Conservation (phyloP, 2,113 vertebrate genomes). For the Podilymbus podiceps region DNA sequence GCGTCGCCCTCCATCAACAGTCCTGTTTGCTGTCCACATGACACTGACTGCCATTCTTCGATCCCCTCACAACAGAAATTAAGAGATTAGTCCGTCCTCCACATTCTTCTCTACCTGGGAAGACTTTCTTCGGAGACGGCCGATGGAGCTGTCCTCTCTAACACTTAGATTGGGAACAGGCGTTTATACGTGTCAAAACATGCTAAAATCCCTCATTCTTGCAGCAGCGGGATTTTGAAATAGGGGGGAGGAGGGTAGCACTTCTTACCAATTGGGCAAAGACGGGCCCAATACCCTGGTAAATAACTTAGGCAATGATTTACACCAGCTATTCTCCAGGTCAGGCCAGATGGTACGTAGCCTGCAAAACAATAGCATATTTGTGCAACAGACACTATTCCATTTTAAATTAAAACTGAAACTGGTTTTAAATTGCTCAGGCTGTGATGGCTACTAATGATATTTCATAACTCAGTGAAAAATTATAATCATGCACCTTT, state of each 20-base stretch:
- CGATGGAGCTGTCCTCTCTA: not conserved
- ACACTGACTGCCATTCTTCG: not conserved
- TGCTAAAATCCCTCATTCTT: not conserved
- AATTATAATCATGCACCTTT: not conserved
- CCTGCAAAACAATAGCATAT: not conserved
- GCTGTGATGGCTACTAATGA: not conserved
- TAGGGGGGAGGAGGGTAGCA: not conserved
- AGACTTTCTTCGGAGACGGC: not conserved
- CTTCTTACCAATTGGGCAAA: not conserved
- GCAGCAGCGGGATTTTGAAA: not conserved
- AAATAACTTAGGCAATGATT: not conserved
- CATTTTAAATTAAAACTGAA: conserved; percentile 29
- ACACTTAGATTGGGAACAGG: not conserved
- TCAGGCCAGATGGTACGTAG: not conserved
- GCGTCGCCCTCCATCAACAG: not conserved
- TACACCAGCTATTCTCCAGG: not conserved
- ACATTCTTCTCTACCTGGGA: not conserved
- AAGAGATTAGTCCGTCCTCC: not conserved
- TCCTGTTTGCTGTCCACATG: not conserved
- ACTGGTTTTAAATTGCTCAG: not conserved
- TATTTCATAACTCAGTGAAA: conserved; percentile 25
- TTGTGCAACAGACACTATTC: not conserved
- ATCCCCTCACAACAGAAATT: not conserved
- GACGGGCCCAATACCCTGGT: not conserved
- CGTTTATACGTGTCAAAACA: not conserved